Evolutionary conservation across 64 coral and sea anemone genomes (phyloP).

Genomic region (Anthopleura sola): DNA sequence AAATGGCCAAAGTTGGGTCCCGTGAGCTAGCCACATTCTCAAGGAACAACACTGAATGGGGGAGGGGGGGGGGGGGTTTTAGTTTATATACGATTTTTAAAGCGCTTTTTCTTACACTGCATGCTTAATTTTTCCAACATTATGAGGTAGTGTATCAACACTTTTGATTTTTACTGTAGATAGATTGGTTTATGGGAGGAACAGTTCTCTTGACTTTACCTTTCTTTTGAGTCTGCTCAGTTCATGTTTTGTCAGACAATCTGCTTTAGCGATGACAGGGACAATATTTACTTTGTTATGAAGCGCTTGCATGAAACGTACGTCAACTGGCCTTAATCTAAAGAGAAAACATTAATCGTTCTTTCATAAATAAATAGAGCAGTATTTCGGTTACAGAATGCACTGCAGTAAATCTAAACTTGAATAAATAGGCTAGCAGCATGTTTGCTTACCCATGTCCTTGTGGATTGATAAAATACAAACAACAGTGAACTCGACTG

Average conservation of each 20-base stretch:
- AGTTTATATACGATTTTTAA: no score
- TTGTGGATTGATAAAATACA: conserved; percentile 92
- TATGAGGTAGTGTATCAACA: no score
- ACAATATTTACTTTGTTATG: conserved; percentile 98
- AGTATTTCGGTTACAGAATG: background rate
- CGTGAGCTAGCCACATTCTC: no score
- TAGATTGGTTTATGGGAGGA: no score
- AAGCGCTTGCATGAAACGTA: conserved; percentile 85
- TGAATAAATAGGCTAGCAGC: no score
- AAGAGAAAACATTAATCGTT: background rate
- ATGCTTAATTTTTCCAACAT: no score
- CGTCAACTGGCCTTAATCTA: conserved; percentile 90
- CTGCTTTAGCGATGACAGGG: conserved; percentile 96
- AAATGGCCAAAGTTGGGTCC: no score
- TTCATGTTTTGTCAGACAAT: conserved; percentile 80
- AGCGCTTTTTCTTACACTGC: no score
- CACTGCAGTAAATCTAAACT: no score
- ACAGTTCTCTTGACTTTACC: conserved; percentile 31
- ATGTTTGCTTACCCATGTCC: conserved; percentile 85
- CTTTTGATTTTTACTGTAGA: no score
- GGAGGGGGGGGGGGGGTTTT: no score
- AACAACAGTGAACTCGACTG: conserved; percentile 91
- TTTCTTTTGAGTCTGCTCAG: conserved; percentile 84
- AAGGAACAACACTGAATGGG: no score
- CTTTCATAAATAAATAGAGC: background rate